Evolutionary conservation across 2,113 vertebrate genomes (phyloP), one percentile per base, ranked within the genome.

Genomic region (Hippotragus niger): DNA sequence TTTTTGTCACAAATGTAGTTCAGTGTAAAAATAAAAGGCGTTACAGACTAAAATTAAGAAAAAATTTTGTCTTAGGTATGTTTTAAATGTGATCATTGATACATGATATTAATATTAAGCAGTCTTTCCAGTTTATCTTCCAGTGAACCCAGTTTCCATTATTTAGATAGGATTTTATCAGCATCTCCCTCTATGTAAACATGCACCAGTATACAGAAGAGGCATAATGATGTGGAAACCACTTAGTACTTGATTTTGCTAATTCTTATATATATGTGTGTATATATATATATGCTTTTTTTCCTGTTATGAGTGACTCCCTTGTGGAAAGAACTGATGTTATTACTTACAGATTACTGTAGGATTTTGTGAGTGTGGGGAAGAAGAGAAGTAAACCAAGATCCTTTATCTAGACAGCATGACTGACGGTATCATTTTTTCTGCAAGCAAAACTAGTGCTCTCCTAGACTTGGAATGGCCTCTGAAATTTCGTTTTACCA

Each of bases 11-110:
- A 94, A 47, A 71, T 96, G 21, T 80, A 15, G 31, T 82, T 94
- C 45, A 93, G 64, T 91, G 78, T 89, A 94, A 93, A 95, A 97
- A 57, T 80, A 43, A 13, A 93, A 90, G 31, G 7, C 19, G 1
- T 84, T 90, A n/a, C 27, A 92, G 23, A 29, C 23, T 87, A 64
- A 94, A 84, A 62, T 96, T 95, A 55, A 82, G 25, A 47, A 94
- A 64, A 71, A 57, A 3, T 2, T 50, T 96, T 45, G 33, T 80
- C 55, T 88, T 91, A 84, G 29, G 45, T 78, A 16, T 95, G 2
- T 93, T 95, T 96, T 82, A 91, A 85, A 81, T 89, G n/a, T 74
- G 13, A 11, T 83, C 62, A 40, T 62, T 87, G 84, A 92, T 93
- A 40, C 17, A 31, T 78, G 19, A 31, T 58, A 50, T 23, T 53